Percentiles rank a stretch among this genome's conserved stretches.
Evolutionary conservation across 1,140 invertebrate genomes (phyloP).

Genomic region (Acromyrmex charruanus): DNA sequence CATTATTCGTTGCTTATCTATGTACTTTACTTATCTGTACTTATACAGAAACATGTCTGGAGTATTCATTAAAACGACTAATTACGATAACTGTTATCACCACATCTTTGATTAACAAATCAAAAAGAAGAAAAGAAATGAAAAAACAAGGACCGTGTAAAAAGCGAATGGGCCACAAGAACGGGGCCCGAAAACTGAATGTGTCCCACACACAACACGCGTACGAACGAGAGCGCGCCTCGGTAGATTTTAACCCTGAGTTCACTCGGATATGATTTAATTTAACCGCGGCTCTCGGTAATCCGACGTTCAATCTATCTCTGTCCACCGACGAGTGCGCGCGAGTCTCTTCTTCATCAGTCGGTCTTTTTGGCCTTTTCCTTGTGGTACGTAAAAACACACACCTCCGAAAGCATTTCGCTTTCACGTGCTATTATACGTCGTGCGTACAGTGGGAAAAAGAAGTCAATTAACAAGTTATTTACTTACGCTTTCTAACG

Average conservation of each 20-base stretch:
- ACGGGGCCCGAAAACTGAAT: slow-evolving; percentile 17
- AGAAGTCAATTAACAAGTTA: slow-evolving; percentile 7
- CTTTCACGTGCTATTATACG: not conserved
- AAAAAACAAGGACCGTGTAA: not conserved
- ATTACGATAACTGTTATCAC: too few species aligned
- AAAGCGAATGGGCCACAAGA: not conserved
- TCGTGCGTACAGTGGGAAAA: not conserved
- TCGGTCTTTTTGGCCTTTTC: slow-evolving; percentile 27
- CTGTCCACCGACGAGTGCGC: slow-evolving; percentile 59
- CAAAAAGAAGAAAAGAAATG: slow-evolving; percentile 2
- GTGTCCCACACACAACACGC: slow-evolving; percentile 42
- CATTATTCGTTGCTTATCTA: too few species aligned
- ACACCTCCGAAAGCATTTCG: not conserved
- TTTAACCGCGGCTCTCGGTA: slow-evolving; percentile 73
- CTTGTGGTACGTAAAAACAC: slow-evolving; percentile 63
- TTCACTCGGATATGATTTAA: slow-evolving; percentile 77
- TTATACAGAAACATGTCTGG: too few species aligned
- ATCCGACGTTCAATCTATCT: slow-evolving; percentile 74
- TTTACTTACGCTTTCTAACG: not conserved
- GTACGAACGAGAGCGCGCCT: slow-evolving; percentile 70
- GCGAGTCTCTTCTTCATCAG: slow-evolving; percentile 43
- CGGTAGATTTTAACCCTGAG: slow-evolving; percentile 78
- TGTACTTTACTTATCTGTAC: too few species aligned
- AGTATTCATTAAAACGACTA: too few species aligned
- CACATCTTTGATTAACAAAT: too few species aligned